Base-by-base conservation (phyloP, 2,888 invertebrate species). In the Noctua janthe region DNA sequence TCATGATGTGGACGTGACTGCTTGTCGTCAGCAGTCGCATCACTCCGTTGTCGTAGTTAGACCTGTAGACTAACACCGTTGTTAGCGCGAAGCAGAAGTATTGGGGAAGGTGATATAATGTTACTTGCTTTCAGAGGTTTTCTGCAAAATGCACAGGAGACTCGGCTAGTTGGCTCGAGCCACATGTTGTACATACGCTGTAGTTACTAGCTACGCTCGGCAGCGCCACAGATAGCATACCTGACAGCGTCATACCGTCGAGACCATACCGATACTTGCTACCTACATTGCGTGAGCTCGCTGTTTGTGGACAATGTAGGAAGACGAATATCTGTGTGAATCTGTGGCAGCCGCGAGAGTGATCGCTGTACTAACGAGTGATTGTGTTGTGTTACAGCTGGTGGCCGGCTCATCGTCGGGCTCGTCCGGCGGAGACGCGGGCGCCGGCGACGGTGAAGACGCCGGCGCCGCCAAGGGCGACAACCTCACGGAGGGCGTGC, bases 401-500 rank as follows among this genome's bases (percentile, higher is more conserved):
- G 98, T 99, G 89, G 98, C 98, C 84, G 99, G 99, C 70, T 93
- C 92, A 74, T 96, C 97, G 7, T 93, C 93, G 6, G 98, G 98
- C 93, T 97, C 97, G 87, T 96, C 97, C 88, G 97, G 97, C 86
- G 96, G 91, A 76, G 93, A 93, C 91, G 97, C 97, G 90, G 94
- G 90, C 66, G 97, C 97, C 81, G 96, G 95, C 13, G 96, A 96
- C 20, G 96, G 94, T 10, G 97, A 97, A 62, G 97, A 96, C 83
- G 97, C 96, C 35, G 97, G 97, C 83, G 97, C 97, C 64, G 97
- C 97, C 85, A 97, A 97, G 92, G 97, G 97, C 69, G 98, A 97
- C 94, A 98, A 98, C 89, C 98, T 98, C 91, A 98, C 98, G 74
- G 98, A 98, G 95, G 98, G 98, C 79, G 98, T 99, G 91, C 99